phyloP scores from a whole-genome alignment of 1,140 invertebrate genomes.

The Drosophila guanche region DNA sequence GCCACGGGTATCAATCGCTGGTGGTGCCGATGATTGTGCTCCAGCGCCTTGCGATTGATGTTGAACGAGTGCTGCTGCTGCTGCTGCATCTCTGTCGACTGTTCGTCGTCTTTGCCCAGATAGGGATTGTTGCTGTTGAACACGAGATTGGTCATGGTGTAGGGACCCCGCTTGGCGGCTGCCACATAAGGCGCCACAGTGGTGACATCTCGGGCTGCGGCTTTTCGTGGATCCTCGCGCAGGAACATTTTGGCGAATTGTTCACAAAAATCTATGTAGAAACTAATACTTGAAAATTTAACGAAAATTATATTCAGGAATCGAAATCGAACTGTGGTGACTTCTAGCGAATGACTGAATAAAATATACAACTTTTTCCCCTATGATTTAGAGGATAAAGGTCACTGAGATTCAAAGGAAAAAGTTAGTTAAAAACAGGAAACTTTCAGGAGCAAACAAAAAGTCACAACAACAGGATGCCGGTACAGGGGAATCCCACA shows the following conservation, averaged over 20 bases:
- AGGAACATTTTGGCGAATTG: constrained; percentile 49
- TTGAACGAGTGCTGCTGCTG: constrained; percentile 53
- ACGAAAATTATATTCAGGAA: too few relatives aligned
- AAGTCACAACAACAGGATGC: too few relatives aligned
- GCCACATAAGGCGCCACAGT: constrained; percentile 46
- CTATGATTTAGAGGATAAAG: too few relatives aligned
- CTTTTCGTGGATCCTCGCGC: constrained; percentile 25
- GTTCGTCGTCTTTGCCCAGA: constrained; percentile 13
- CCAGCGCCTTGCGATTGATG: constrained; percentile 32
- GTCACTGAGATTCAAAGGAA: too few relatives aligned
- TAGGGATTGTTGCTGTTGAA: constrained; percentile 35
- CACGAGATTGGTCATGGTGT: constrained; percentile 56
- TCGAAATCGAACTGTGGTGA: too few relatives aligned
- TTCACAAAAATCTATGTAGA: not conserved
- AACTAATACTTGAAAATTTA: too few relatives aligned
- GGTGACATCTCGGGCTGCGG: not conserved
- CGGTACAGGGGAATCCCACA: too few relatives aligned
- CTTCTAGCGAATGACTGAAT: too few relatives aligned
- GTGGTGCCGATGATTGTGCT: constrained; percentile 51
- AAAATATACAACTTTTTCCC: too few relatives aligned
- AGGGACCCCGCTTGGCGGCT: constrained; percentile 46
- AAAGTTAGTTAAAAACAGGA: too few relatives aligned
- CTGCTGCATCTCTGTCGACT: constrained; percentile 27
- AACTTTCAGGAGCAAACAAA: too few relatives aligned
- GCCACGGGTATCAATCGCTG: constrained; percentile 40